Evolutionary conservation across 1,140 invertebrate genomes (phyloP).

Genomic region (Trichomalopsis sarcophagae): DNA sequence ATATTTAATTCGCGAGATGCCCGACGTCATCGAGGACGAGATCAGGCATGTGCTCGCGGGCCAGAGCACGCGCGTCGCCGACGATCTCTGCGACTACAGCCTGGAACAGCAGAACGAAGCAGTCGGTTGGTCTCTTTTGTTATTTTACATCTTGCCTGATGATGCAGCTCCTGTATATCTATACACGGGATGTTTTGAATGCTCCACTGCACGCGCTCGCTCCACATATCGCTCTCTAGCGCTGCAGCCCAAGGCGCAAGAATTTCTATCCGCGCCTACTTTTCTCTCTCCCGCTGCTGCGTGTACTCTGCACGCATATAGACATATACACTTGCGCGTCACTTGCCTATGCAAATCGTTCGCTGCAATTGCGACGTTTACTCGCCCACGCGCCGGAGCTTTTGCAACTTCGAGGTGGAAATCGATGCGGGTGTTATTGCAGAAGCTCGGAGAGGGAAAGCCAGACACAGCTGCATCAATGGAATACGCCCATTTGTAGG

Average conservation of each 20-base stretch:
- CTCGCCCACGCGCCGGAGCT: background rate
- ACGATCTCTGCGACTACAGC: slow-evolving; percentile 86
- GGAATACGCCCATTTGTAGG: background rate
- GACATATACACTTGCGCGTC: background rate
- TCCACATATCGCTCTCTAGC: background rate
- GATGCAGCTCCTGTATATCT: too few relatives aligned
- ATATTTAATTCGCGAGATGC: slow-evolving; percentile 55
- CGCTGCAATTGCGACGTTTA: background rate
- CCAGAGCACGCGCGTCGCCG: slow-evolving; percentile 67
- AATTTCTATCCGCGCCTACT: background rate
- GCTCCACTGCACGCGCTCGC: background rate
- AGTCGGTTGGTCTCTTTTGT: slow-evolving; percentile 70
- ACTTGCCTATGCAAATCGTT: background rate
- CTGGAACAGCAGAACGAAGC: slow-evolving; percentile 86
- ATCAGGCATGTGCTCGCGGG: slow-evolving; percentile 57
- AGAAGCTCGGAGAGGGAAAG: background rate
- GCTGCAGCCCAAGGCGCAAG: background rate
- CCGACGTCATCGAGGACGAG: slow-evolving; percentile 60
- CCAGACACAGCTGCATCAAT: background rate
- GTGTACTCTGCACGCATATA: too few relatives aligned
- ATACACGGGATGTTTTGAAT: background rate
- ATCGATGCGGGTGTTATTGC: background rate
- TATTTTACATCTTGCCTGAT: background rate
- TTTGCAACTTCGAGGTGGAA: background rate
- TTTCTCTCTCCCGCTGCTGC: too few relatives aligned